Conservation (phyloP, 2,888 invertebrate genomes). For the Julus scandinavius region DNA sequence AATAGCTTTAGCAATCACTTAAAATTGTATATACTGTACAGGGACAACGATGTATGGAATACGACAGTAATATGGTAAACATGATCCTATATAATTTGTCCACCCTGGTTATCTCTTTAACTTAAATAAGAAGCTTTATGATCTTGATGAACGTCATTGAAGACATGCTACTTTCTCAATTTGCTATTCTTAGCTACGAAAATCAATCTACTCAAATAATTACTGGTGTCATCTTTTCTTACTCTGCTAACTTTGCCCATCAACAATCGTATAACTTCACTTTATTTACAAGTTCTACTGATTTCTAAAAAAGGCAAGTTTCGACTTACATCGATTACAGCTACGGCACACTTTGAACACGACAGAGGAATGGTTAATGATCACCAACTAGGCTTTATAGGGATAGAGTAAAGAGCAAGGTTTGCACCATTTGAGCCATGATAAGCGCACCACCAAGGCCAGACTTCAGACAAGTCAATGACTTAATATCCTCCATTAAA, state of each 20-base stretch:
- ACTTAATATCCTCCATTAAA: constrained; percentile 15
- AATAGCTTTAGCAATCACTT: no score
- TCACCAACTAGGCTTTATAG: not conserved
- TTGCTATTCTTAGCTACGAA: not conserved
- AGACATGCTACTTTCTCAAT: not conserved
- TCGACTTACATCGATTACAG: not conserved
- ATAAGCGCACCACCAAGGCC: constrained; percentile 16
- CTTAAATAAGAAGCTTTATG: no score
- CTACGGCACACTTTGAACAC: not conserved
- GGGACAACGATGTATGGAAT: no score
- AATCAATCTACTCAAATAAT: not conserved
- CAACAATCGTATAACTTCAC: not conserved
- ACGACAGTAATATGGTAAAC: no score
- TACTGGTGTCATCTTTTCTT: not conserved
- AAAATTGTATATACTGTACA: no score
- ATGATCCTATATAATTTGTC: no score
- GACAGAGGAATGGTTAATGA: not conserved
- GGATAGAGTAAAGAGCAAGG: constrained; percentile 37
- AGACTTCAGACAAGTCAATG: constrained; percentile 47
- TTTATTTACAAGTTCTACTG: not conserved
- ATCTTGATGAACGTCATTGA: no score
- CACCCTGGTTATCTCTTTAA: no score
- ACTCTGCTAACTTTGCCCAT: not conserved
- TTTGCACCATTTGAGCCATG: not conserved
- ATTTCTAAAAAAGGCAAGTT: not conserved